Evolutionary conservation across 2,113 vertebrate species (phyloP), one percentile per base, ranked within the genome.

Genomic region (Rhinogobius similis): DNA sequence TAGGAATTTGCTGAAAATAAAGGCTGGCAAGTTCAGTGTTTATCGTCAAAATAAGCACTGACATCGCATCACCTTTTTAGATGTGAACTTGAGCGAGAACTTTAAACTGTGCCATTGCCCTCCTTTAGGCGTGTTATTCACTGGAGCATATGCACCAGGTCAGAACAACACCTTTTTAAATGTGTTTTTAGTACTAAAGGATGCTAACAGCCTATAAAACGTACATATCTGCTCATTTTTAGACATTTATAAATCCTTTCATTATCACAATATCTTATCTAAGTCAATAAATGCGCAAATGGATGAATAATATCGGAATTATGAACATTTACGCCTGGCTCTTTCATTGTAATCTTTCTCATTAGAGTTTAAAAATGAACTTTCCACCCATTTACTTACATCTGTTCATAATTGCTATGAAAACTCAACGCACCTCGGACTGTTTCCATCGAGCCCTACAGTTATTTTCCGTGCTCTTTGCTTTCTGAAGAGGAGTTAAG

Each of bases 361-460:
- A 50, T 50, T 50, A 50, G 43, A 48, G 46, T 1, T 10, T 10
- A 50, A 50, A 50, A 50, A n/a, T 6, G 20, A 50, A 50, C 46
- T n/a, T 50, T 1, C 0, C 8, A 21, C 20, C 46, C 9, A 21
- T 50, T 50, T n/a, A 50, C 21, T n/a, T 7, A 16, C 46, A 21
- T 50, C 20, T n/a, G 7, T 21, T 72, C 61, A 66, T 62, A 63
- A 61, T n/a, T 2, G 61, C 50, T 5, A 29, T 55, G 32, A 56
- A 39, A 46, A 68, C 41, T 20, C n/a, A 27, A 3, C n/a, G 36
- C 59, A 26, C n/a, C 14, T 58, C 24, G 55, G 55, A 58, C 14
- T 55, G 14, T 12, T 14, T 50, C 14, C 8, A 23, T 46, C 16
- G 7, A 20, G 29, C 18, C 48, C 3, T 10, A 24, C 8, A 50